Conservation (phyloP, 2,113 vertebrate species). For the Lampris megalopsis region DNA sequence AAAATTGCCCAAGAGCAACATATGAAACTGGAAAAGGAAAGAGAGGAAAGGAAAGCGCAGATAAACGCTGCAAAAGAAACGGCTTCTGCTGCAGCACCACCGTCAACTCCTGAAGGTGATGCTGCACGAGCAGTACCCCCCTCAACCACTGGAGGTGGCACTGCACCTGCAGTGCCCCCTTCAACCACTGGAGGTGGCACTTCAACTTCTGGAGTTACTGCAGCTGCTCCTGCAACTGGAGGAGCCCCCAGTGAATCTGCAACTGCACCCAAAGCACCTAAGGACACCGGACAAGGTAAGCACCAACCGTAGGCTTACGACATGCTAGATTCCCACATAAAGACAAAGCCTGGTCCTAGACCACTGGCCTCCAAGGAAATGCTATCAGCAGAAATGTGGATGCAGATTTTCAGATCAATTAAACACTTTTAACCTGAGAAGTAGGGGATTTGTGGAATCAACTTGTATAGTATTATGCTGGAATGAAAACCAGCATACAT, state of each 20-base stretch:
- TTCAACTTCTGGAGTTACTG: too few species aligned
- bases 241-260: background rate
- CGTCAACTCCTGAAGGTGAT: slow-evolving; percentile 2
- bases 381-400: too few species aligned
- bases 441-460: too few species aligned
- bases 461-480: too few species aligned
- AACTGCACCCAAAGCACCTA: background rate
- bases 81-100: slow-evolving; percentile 32
- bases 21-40: slow-evolving; percentile 62
- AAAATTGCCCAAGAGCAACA: slow-evolving; percentile 75
- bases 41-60: slow-evolving; percentile 59
- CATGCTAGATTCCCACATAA: slow-evolving; percentile 7
- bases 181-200: background rate
- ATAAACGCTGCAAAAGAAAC: slow-evolving; percentile 59
- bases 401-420: too few species aligned
- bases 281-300: slow-evolving; percentile 42
- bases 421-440: too few species aligned
- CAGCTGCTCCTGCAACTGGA: slow-evolving; percentile 7
- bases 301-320: background rate
- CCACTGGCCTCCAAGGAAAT: too few species aligned
- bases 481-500: too few species aligned
- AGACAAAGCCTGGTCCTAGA: too few species aligned
- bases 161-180: slow-evolving; percentile 22
- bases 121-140: slow-evolving; percentile 17
- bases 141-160: background rate